Conservation (phyloP, 2,888 invertebrate species). For the Apamea sordens region DNA sequence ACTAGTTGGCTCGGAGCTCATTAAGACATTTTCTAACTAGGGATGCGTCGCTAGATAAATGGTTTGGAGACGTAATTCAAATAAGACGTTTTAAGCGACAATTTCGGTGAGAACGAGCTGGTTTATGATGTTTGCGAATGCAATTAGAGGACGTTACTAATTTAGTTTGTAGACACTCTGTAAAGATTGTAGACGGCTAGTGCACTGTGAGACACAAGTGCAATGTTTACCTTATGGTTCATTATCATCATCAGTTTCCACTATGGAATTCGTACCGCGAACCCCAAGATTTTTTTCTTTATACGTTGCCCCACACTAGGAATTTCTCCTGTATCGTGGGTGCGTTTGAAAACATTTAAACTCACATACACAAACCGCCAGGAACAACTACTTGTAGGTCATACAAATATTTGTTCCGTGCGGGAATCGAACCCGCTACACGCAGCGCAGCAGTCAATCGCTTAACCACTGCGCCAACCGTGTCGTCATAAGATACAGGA, state of each 20-base stretch:
- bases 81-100: slow-evolving; percentile 27
- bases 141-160: slow-evolving; percentile 6
- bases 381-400: too few species aligned
- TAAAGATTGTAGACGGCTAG: neutral
- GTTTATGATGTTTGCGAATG: slow-evolving; percentile 27
- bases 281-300: too few species aligned
- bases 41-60: slow-evolving; percentile 44
- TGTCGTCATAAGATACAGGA: too few species aligned
- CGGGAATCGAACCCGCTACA: too few species aligned
- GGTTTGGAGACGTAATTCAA: slow-evolving; percentile 49
- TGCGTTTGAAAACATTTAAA: too few species aligned
- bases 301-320: too few species aligned
- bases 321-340: too few species aligned
- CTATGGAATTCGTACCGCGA: neutral
- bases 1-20: slow-evolving; percentile 61
- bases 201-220: neutral
- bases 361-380: too few species aligned
- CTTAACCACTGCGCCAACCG: too few species aligned
- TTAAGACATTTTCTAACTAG: slow-evolving; percentile 66
- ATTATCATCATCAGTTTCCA: neutral
- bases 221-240: neutral
- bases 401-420: too few species aligned
- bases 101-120: slow-evolving; percentile 11
- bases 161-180: slow-evolving; percentile 2
- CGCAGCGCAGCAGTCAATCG: too few species aligned